Conservation (phyloP, 1,140 invertebrate species). For the Frieseomelitta varia region DNA sequence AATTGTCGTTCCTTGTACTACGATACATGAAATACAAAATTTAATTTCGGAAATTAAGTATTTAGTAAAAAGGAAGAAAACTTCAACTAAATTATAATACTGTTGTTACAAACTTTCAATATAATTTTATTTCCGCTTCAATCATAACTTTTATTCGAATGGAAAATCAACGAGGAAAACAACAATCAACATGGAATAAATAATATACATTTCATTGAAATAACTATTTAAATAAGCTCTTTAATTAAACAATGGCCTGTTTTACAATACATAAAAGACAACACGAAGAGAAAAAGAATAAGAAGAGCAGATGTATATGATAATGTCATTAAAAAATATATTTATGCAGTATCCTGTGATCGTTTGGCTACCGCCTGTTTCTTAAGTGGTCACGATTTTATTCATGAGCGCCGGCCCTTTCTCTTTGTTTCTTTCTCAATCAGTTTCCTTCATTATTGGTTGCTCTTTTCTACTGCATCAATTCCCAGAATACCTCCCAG, state of each 20-base stretch:
- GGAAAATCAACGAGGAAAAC: neutral
- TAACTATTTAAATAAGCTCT: neutral
- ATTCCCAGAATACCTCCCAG: neutral
- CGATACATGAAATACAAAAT: neutral
- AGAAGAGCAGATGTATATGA: neutral
- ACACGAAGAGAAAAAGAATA: no score
- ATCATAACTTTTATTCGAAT: neutral
- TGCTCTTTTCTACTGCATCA: neutral
- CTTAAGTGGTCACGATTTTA: neutral
- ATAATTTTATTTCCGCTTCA: neutral
- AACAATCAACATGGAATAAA: neutral
- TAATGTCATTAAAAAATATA: slow-evolving; percentile 30
- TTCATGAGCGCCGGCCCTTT: neutral
- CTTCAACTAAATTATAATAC: neutral
- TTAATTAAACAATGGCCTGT: neutral
- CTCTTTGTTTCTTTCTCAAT: neutral
- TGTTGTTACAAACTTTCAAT: neutral
- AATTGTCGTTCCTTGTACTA: neutral
- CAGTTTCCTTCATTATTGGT: neutral
- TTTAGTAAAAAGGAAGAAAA: neutral
- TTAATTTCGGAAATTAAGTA: neutral
- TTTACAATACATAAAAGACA: neutral
- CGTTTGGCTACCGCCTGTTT: neutral
- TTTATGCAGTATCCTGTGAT: neutral
- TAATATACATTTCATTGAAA: neutral